Percentiles rank a stretch among this genome's conserved stretches.
These are phyloP conservation scores for Saimiri boliviensis DNA, from an alignment of 2,113 vertebrate species.

Conservation along the genomic window DNA sequence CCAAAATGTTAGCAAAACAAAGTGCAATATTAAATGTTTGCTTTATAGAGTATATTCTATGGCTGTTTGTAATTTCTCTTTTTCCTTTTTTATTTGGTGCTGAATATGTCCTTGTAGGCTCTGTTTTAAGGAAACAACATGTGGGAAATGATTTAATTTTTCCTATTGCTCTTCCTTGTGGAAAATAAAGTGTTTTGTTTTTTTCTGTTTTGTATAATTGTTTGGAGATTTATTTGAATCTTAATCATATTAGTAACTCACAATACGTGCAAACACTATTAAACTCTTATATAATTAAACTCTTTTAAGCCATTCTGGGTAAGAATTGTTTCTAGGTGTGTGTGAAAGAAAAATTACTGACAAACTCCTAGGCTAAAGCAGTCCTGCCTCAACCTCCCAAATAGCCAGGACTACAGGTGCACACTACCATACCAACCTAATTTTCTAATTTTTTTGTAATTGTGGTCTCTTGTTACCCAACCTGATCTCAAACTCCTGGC, in stretches of 20 bases:
- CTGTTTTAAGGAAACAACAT: constrained; percentile 92
- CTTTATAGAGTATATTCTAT: constrained; percentile 93
- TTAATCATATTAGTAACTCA: background rate
- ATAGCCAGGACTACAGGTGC: too few species aligned
- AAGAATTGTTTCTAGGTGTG: background rate
- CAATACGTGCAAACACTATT: background rate
- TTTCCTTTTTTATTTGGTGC: constrained; percentile 86
- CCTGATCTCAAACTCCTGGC: too few species aligned
- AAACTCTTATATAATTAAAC: background rate
- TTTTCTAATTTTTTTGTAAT: too few species aligned
- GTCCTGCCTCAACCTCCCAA: too few species aligned
- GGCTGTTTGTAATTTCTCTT: constrained; percentile 89
- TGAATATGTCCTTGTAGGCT: constrained; percentile 94
- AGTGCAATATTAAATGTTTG: constrained; percentile 99
- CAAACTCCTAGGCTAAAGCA: too few species aligned
- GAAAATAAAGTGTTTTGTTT: constrained; percentile 88
- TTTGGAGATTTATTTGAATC: constrained; percentile 66
- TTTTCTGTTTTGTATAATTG: constrained; percentile 73
- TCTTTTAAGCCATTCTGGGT: background rate
- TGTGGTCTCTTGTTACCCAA: too few species aligned
- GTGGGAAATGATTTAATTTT: constrained; percentile 95
- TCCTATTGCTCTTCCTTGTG: constrained; percentile 97
- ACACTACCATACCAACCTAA: too few species aligned
- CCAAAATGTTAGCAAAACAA: constrained; percentile 95
- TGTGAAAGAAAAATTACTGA: background rate